These are phyloP conservation scores for Euplagia quadripunctaria DNA, from an alignment of 2,888 invertebrate genomes.

Conservation along the genomic window DNA sequence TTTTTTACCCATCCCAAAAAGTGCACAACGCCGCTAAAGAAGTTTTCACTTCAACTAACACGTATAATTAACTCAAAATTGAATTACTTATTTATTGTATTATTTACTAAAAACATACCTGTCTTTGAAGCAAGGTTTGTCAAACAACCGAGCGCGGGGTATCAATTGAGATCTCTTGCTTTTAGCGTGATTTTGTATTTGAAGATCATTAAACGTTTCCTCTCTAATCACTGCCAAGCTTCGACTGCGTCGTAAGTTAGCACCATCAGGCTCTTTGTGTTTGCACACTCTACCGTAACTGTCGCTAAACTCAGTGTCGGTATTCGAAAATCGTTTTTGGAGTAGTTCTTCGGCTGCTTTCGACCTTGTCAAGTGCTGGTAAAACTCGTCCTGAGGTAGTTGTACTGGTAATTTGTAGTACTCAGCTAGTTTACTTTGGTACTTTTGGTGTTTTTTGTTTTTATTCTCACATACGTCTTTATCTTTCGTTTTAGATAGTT, in stretches of 20 bases:
- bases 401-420: conserved; percentile 82
- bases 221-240: conserved; percentile 93
- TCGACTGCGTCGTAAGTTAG: conserved; percentile 89
- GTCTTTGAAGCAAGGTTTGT: conserved; percentile 91
- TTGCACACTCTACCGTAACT: conserved; percentile 84
- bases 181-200: conserved; percentile 89
- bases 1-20: no score
- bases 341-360: conserved; percentile 82
- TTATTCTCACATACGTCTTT: conserved; percentile 74
- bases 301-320: conserved; percentile 82
- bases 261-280: conserved; percentile 82
- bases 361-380: conserved; percentile 81
- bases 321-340: conserved; percentile 81
- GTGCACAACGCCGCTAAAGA: no score
- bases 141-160: conserved; percentile 93
- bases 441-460: conserved; percentile 82
- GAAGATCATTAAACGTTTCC: conserved; percentile 91
- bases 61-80: no score
- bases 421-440: conserved; percentile 83
- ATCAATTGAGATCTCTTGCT: conserved; percentile 92
- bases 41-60: no score
- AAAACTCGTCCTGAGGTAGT: conserved; percentile 84
- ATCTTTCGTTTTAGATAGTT: conserved; percentile 78
- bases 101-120: conserved; percentile 82
- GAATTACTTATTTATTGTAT: background rate